Evolutionary conservation across 2,113 vertebrate genomes (phyloP).

Genomic region (Pelusios castaneus): DNA sequence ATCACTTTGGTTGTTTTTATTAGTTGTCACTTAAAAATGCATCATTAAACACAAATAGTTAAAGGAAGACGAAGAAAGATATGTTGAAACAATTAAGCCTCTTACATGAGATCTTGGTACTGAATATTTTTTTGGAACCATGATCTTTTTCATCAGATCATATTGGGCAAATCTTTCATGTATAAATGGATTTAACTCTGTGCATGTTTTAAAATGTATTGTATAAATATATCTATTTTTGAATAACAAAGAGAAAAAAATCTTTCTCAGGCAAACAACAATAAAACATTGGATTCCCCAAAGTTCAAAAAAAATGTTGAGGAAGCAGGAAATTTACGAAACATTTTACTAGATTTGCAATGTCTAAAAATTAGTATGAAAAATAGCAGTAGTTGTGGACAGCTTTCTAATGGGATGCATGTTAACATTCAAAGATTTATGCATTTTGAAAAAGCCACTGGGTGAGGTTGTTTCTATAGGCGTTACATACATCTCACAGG

Average conservation of each 20-base stretch:
- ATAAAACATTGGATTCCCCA: not conserved
- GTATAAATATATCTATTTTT: constrained; percentile 10
- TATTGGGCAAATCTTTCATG: constrained; percentile 17
- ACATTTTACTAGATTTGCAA: not conserved
- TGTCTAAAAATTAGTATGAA: not conserved
- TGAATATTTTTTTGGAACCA: not conserved
- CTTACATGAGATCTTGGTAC: constrained; percentile 4
- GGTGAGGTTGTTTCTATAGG: not conserved
- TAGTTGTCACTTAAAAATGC: not conserved
- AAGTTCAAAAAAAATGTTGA: not conserved
- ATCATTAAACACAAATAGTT: constrained; percentile 15
- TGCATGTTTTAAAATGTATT: not conserved
- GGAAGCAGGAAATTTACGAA: not conserved
- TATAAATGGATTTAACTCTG: not conserved
- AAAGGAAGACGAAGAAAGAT: constrained; percentile 19
- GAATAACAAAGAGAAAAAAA: not conserved
- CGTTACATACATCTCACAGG: not conserved
- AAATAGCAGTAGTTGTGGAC: not conserved
- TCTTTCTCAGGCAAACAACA: not conserved
- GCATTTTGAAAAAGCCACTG: accelerated
- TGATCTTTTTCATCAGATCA: not conserved
- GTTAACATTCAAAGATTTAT: not conserved
- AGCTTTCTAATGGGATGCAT: not conserved
- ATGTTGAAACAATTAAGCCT: constrained; percentile 47
- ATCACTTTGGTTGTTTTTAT: not conserved